Evolutionary conservation across 2,888 invertebrate species (phyloP).

Genomic region (Drosophila quinaria): DNA sequence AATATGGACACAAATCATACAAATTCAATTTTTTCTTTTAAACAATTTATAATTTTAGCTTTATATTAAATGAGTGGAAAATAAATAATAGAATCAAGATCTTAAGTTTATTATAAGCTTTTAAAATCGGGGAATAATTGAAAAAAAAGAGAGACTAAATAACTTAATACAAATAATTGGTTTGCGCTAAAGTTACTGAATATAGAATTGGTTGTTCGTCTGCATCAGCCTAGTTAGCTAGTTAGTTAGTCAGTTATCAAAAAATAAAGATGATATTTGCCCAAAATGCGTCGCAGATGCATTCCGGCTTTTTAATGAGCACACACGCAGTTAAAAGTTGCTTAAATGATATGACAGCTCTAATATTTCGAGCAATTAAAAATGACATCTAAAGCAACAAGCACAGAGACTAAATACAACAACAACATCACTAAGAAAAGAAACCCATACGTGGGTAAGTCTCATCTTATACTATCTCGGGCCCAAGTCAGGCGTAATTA

Average conservation of each 20-base stretch:
- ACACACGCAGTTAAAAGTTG: slow-evolving; percentile 28
- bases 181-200: background rate
- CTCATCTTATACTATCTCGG: slow-evolving; percentile 48
- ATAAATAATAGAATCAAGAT: too few species aligned
- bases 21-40: too few species aligned
- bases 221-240: background rate
- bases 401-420: slow-evolving; percentile 14
- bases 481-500: slow-evolving; percentile 65
- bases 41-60: too few species aligned
- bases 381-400: slow-evolving; percentile 21
- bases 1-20: too few species aligned
- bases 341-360: slow-evolving; percentile 60
- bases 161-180: too few species aligned
- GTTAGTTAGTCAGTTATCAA: slow-evolving; percentile 2
- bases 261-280: background rate
- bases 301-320: slow-evolving; percentile 58
- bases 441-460: slow-evolving; percentile 17
- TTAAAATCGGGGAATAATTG: too few species aligned
- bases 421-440: slow-evolving; percentile 7
- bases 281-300: slow-evolving; percentile 43
- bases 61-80: too few species aligned
- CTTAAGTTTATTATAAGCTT: too few species aligned
- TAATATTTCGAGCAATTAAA: slow-evolving; percentile 59
- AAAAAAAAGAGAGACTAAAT: too few species aligned
- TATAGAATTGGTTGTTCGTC: background rate